These are phyloP conservation scores for Natator depressus DNA, from an alignment of 2,113 vertebrate species.

Conservation along the genomic window DNA sequence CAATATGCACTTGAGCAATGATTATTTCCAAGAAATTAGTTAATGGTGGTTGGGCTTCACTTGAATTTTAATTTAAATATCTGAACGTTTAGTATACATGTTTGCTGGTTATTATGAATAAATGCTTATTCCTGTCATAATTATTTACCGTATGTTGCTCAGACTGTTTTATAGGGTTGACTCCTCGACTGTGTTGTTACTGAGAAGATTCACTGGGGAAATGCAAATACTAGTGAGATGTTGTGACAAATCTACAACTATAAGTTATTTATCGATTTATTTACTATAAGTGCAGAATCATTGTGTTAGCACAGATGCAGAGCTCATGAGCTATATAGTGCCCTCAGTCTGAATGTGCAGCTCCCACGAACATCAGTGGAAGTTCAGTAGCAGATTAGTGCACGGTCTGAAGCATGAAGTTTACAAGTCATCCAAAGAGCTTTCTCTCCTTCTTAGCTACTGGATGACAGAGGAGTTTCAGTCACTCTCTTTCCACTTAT, in stretches of 20 bases:
- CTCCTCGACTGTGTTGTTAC: background rate
- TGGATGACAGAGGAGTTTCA: background rate
- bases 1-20: constrained; percentile 27
- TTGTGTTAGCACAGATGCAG: background rate
- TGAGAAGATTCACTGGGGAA: constrained; percentile 29
- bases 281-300: constrained; percentile 27
- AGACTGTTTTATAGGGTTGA: constrained; percentile 18
- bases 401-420: background rate
- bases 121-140: background rate
- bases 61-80: constrained; percentile 58
- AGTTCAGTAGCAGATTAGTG: background rate
- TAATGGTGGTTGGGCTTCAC: constrained; percentile 21
- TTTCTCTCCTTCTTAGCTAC: background rate
- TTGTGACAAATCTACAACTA: background rate
- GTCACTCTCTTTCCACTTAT: background rate
- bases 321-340: background rate
- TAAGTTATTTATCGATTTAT: background rate
- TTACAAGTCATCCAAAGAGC: background rate
- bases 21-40: constrained; percentile 53
- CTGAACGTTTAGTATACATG: constrained; percentile 2
- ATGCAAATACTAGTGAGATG: background rate
- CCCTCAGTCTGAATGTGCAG: background rate
- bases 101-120: background rate
- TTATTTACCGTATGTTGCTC: background rate
- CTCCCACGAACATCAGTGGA: background rate